Conservation (phyloP, 2,797 vertebrate genomes). For the Salarias fasciatus region DNA sequence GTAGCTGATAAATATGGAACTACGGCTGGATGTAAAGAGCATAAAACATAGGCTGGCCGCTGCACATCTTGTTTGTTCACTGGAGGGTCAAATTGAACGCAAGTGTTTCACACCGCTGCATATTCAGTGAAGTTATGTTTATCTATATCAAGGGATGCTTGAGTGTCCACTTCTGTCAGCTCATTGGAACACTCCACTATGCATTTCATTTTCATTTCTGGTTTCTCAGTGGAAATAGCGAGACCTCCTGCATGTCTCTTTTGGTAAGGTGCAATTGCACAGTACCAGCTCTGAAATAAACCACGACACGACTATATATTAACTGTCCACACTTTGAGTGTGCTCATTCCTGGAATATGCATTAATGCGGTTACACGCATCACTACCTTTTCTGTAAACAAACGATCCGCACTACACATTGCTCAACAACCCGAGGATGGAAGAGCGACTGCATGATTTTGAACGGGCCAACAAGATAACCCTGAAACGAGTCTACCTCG, state of each 20-base stretch:
- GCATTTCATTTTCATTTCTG: slow-evolving; percentile 58
- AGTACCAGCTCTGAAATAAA: slow-evolving; percentile 15
- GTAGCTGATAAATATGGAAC: slow-evolving; percentile 42
- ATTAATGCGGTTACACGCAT: slow-evolving; percentile 7
- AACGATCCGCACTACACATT: not conserved
- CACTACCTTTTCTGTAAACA: slow-evolving; percentile 11
- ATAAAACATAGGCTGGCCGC: not conserved
- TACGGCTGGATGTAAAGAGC: not conserved
- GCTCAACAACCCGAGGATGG: slow-evolving; percentile 7
- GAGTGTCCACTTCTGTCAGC: slow-evolving; percentile 33
- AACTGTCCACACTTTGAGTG: slow-evolving; percentile 9
- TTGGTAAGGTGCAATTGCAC: slow-evolving; percentile 11
- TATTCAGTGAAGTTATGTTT: slow-evolving; percentile 11
- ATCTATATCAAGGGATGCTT: slow-evolving; percentile 20
- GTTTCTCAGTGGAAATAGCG: slow-evolving; percentile 23
- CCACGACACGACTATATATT: slow-evolving; percentile 7
- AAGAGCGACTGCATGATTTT: slow-evolving; percentile 1
- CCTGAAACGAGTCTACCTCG: slow-evolving; percentile 3
- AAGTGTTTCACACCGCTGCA: slow-evolving; percentile 39
- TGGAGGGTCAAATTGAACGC: slow-evolving; percentile 30
- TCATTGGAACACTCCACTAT: slow-evolving; percentile 39
- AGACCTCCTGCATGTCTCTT: slow-evolving; percentile 27
- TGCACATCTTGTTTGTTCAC: slow-evolving; percentile 14
- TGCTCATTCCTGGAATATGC: not conserved
- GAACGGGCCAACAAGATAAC: slow-evolving; percentile 9